A percentile compares a stretch with the other conserved stretches of the same genome.
phyloP scores from a whole-genome alignment of 2,797 vertebrate genomes.

The Gymnoscopelus microlampas region DNA sequence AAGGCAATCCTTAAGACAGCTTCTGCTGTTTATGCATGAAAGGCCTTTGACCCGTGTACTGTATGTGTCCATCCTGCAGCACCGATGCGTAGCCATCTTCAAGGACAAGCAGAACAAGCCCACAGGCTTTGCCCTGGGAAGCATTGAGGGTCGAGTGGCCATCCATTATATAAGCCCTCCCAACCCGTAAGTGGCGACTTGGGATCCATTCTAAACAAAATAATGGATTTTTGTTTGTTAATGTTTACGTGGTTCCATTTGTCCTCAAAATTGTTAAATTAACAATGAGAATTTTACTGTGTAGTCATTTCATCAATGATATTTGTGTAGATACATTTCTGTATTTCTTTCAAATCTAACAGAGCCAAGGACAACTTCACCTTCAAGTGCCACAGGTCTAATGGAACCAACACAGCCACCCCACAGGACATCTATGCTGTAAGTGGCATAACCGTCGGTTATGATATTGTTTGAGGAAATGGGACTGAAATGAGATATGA shows the following conservation, averaged over 20 bases:
- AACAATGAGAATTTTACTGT: too few species aligned
- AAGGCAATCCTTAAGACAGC: not conserved
- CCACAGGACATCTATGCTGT: constrained; percentile 99
- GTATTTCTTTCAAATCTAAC: constrained; percentile 9
- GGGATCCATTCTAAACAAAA: not conserved
- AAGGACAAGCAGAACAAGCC: constrained; percentile 99
- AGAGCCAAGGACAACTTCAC: constrained; percentile 99
- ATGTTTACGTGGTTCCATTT: not conserved
- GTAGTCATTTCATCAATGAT: not conserved
- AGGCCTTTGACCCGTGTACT: not conserved
- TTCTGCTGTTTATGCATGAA: not conserved
- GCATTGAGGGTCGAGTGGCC: constrained; percentile 97
- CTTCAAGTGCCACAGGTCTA: constrained; percentile 98
- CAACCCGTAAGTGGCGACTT: constrained; percentile 90
- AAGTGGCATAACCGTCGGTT: constrained; percentile 59
- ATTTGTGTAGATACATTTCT: not conserved
- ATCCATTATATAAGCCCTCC: constrained; percentile 99
- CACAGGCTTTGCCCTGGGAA: constrained; percentile 97
- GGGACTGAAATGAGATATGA: too few species aligned
- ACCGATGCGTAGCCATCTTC: constrained; percentile 98
- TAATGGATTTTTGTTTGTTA: constrained; percentile 5
- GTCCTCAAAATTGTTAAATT: too few species aligned
- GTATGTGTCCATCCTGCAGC: constrained; percentile 76
- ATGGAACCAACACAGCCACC: constrained; percentile 97
- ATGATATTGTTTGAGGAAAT: not conserved